Evolutionary conservation across 2,797 vertebrate species (phyloP).

Genomic region (Synanceia verrucosa): DNA sequence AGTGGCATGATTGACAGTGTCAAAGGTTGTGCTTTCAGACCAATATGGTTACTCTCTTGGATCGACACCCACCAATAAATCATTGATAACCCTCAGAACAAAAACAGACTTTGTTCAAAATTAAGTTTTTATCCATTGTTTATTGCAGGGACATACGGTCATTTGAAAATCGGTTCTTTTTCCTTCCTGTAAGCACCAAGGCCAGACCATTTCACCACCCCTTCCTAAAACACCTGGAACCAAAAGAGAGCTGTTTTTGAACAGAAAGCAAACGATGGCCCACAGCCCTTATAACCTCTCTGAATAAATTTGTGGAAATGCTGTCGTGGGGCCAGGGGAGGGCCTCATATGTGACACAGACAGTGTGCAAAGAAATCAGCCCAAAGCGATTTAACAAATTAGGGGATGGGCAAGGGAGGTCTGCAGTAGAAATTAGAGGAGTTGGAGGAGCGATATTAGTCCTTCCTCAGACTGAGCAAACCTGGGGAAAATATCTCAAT

Average conservation of each 20-base stretch:
- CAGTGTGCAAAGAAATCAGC: constrained; percentile 31
- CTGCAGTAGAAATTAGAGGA: constrained; percentile 35
- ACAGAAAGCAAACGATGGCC: constrained; percentile 35
- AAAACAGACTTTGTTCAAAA: background rate
- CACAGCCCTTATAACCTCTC: constrained; percentile 36
- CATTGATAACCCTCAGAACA: background rate
- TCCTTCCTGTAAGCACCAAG: constrained; percentile 12
- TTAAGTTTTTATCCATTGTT: background rate
- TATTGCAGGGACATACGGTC: background rate
- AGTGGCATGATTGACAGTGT: background rate
- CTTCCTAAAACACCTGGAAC: constrained; percentile 25
- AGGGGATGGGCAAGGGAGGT: constrained; percentile 27
- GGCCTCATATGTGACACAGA: constrained; percentile 35
- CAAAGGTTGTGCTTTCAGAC: background rate
- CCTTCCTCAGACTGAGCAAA: constrained; percentile 22
- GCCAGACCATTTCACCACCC: constrained; percentile 8
- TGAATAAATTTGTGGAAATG: constrained; percentile 47
- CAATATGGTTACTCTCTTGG: background rate
- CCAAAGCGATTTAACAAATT: constrained; percentile 49
- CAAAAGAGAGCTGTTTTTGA: constrained; percentile 46
- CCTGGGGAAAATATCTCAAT: constrained; percentile 34
- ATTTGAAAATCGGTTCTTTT: constrained; percentile 4
- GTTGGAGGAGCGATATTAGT: constrained; percentile 33
- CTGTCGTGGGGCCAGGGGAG: constrained; percentile 18
- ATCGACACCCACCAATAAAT: background rate